Evolutionary conservation across 2,888 invertebrate species (phyloP).

Genomic region (Rhingia rostrata): DNA sequence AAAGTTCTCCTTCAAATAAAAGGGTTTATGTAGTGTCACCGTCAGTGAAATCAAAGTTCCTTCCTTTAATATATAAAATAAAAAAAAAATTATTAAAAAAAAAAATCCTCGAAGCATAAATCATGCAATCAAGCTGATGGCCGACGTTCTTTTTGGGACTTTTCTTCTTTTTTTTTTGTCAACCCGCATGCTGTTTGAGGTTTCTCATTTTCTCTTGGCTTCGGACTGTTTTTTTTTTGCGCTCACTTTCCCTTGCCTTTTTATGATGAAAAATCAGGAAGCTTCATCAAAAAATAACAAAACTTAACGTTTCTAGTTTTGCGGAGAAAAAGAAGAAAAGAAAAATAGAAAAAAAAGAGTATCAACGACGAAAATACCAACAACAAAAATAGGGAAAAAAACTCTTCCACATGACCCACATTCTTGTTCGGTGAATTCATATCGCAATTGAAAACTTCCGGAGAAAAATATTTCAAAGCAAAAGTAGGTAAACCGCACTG

Average conservation of each 20-base stretch:
- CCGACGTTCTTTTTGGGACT: constrained; percentile 18
- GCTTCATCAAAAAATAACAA: constrained; percentile 29
- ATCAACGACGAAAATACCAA: too few species aligned
- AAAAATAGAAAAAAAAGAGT: constrained; percentile 2
- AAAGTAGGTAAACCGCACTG: not conserved
- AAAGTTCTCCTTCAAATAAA: constrained; percentile 13
- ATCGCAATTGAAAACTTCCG: constrained; percentile 55
- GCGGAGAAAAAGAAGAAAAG: constrained; percentile 1
- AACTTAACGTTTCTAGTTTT: constrained; percentile 9
- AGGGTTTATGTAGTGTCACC: constrained; percentile 6
- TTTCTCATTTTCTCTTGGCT: constrained; percentile 1
- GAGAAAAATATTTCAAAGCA: constrained; percentile 30
- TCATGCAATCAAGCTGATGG: constrained; percentile 63
- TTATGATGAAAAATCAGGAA: constrained; percentile 39
- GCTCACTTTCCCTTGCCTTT: constrained; percentile 23
- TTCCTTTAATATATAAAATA: constrained; percentile 9
- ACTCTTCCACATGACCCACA: constrained; percentile 62
- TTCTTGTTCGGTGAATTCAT: constrained; percentile 52
- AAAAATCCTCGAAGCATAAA: constrained; percentile 45
- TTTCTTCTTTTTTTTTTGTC: constrained; percentile 6
- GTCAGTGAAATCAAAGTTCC: constrained; percentile 24
- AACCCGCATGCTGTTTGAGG: constrained; percentile 20
- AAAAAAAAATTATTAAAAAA: constrained; percentile 22
- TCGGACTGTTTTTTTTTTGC: constrained; percentile 18
- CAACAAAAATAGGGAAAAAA: constrained; percentile 12